Evolutionary conservation across 2,888 invertebrate species (phyloP), one percentile per base, ranked within the genome.

Genomic region (Lepidochrysops patricia): DNA sequence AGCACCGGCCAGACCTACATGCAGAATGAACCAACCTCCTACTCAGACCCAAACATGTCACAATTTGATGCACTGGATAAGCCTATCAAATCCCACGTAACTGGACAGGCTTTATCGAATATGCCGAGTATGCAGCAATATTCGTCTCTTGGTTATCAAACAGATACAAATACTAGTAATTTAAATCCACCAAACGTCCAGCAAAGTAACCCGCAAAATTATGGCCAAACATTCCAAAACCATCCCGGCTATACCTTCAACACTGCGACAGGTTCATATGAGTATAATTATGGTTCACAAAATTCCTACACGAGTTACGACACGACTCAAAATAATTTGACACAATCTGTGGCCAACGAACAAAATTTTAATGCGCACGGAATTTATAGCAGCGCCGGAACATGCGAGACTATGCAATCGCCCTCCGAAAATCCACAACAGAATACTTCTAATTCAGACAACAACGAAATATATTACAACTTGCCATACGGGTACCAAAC

Each of bases 171-270:
- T 19, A 27, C 32, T 32, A 32, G 54, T 54, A 29, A 54, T 15
- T 7, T 27, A 9, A 15, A 27, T n/a, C 58, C 49, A 34, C 7
- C 50, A 2, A 72, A 73, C 52, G 61, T 68, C 0, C 66, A 64
- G 3, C 76, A 77, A 62, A 25, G 19, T 65, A 1, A 74, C 69
- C 29, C 63, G 3, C 43, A 68, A 1, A 77, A 67, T 64, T 81
- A 77, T 64, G 70, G 69, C 1, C 82, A 81, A 61, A 75, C 72
- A 25, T 86, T 79, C 63, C 89, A 90, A 69, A 90, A 89, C 60
- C 93, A 93, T 73, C 92, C 92, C 2, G 93, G 92, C 49, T 93
- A 93, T 68, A 85, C 87, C 5, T 93, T 76, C 66, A 92, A 93
- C 70, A 66, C 85, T 0, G 72, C 82, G 0, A 89, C 90, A 0